Evolutionary conservation across 2,888 invertebrate species (phyloP), one percentile per base, ranked within the genome.

Genomic region (Dyspetes luteomarginatus): DNA sequence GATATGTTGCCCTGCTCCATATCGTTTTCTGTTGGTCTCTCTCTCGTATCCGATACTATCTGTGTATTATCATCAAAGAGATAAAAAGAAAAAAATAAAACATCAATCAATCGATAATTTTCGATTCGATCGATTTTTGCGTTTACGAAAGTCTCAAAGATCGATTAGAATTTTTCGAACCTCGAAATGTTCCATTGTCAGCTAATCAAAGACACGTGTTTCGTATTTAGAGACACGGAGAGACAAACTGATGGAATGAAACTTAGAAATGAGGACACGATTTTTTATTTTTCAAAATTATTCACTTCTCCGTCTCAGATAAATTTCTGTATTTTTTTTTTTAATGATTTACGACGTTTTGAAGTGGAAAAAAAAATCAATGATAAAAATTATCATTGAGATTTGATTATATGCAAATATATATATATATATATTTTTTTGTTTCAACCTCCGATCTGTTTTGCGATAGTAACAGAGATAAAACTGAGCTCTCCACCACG

Each of bases 1-100:
- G 89, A 88, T 62, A 88, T 82, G n/a, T 79, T 71, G n/a, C 82
- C 78, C 72, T 87, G 89, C 68, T 90, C 90, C 89, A 90, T 90
- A 28, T 86, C 79, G 64, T 9, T 15, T 43, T 52, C 9, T 19
- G n/a, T 68, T 50, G 79, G 55, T 17, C 58, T 68, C 7, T 71
- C 71, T 15, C 22, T 48, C 4, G 65, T 45, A 24, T 60, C 65
- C 64, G 76, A 58, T 65, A 60, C 28, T 17, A 73, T 65, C 82
- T 80, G 67, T 19, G 64, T 4, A 68, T 45, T n/a, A 48, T 48
- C 62, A 68, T 68, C 26, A 19, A 45, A 48, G 22, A 41, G 17
- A 26, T 17, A 17, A 17, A n/a, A n/a, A 41, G 17, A 7, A 45
- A 15, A n/a, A 19, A 2, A 17, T 28, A 45, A 3, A 19, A 28